These are phyloP conservation scores for Luidia sarsii DNA, from an alignment of 53 echinoderm and acorn worm species.

Conservation along the genomic window DNA sequence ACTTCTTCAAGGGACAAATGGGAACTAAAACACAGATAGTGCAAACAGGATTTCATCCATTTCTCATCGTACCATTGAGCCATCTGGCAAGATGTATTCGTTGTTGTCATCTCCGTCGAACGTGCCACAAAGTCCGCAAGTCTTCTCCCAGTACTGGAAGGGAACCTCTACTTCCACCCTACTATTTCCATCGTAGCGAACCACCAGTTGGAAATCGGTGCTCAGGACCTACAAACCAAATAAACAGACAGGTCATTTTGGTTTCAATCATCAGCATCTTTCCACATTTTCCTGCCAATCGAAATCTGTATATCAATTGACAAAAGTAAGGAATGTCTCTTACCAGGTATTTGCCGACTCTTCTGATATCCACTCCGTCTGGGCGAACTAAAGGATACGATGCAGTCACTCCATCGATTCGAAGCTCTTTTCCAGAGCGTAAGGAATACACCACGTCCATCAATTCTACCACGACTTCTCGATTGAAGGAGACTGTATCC, in stretches of 20 bases:
- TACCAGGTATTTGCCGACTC: constrained; percentile 65
- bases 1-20: background rate
- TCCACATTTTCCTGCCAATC: too few relatives aligned
- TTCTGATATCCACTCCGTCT: constrained; percentile 55
- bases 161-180: constrained; percentile 47
- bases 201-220: constrained; percentile 37
- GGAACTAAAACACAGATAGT: too few relatives aligned
- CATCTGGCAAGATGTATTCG: constrained; percentile 53
- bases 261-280: too few relatives aligned
- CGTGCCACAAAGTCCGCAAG: constrained; percentile 75
- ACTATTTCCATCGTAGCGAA: constrained; percentile 46
- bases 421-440: constrained; percentile 36
- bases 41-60: too few relatives aligned
- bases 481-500: constrained; percentile 56
- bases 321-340: background rate
- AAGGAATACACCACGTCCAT: constrained; percentile 39
- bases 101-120: constrained; percentile 57
- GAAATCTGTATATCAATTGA: background rate
- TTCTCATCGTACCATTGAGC: constrained; percentile 54
- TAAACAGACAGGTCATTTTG: background rate
- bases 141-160: constrained; percentile 54
- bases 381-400: constrained; percentile 59
- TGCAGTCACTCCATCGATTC: constrained; percentile 61
- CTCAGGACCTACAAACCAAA: constrained; percentile 38
- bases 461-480: constrained; percentile 54